Evolutionary conservation across 1,140 invertebrate genomes (phyloP).

Genomic region (Muscidifurax raptorellus): DNA sequence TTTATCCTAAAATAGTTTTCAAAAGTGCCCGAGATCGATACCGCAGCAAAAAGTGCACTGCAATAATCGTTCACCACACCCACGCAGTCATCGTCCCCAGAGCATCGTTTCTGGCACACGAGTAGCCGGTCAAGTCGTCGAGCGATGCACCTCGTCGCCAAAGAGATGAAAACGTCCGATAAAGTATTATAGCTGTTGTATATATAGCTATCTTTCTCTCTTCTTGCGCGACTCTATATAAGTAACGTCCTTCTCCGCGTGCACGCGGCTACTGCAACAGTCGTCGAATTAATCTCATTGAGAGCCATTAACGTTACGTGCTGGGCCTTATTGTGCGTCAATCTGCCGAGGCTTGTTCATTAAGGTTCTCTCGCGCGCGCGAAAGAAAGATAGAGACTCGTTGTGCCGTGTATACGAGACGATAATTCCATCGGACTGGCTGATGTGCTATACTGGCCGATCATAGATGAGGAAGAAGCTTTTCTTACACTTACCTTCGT

Average conservation of each 20-base stretch:
- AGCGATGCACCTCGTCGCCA: background rate
- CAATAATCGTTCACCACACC: background rate
- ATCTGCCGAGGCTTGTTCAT: conserved; percentile 61
- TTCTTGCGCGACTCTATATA: background rate
- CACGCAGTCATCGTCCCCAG: too few species aligned
- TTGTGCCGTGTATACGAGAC: background rate
- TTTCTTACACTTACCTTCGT: too few species aligned
- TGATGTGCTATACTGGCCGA: background rate
- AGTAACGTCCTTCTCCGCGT: background rate
- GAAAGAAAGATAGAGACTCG: background rate
- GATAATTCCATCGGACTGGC: conserved; percentile 3
- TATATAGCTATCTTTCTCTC: background rate
- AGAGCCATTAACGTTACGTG: conserved; percentile 67
- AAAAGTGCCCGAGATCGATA: too few species aligned
- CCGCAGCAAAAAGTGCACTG: too few species aligned
- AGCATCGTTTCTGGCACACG: background rate
- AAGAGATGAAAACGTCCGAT: background rate
- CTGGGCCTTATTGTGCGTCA: conserved; percentile 65
- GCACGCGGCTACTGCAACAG: background rate
- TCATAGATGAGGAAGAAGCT: background rate
- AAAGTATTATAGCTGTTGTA: background rate
- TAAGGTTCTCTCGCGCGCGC: conserved; percentile 53
- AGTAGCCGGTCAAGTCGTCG: background rate
- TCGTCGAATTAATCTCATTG: conserved; percentile 67
- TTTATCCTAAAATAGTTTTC: too few species aligned